Base-by-base conservation (phyloP, 2,888 invertebrate species). In the Acrocyrtus sp. region DNA sequence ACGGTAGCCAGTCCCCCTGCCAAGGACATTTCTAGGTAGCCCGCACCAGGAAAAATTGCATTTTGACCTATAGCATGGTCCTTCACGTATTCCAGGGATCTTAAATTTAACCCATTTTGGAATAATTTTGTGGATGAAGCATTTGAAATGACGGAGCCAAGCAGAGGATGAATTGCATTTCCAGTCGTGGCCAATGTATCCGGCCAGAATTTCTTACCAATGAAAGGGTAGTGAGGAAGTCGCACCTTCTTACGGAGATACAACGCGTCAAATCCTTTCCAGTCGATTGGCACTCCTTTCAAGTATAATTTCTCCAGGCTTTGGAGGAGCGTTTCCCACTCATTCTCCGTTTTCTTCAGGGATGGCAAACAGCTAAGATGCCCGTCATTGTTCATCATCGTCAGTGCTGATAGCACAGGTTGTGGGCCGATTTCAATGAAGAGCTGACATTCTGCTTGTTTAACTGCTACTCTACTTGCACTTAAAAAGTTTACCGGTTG, bases 401-500 rank as follows among this genome's bases (percentile, higher is more conserved):
- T 68, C 12, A 78, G 51, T 0, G 74, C 75, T 1, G 70, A 68
- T 3, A 78, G 51, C 15, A 78, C 72, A 0, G 78, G 78, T 26
- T 75, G 75, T 8, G 78, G 66, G 41, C 78, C 78, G 61, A 78
- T 39, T 62, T 78, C 78, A 4, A 78, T 3, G 39, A 68, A 72
- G 27, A 72, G 10, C 17, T 65, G 60, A 15, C 67, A 70, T 8
- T 61, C 73, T 17, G 39, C 57, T 10, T 48, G 39, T n/a, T n/a
- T n/a, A 17, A 24, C 50, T 17, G 61, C 45, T 8, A 43, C 22
- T 39, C 66, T 60, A 27, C 70, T 65, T 10, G 78, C 78, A 12
- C 48, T 54, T 2, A 63, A 17, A 45, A 78, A 78, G 41, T 68
- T 26, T 10, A 78, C 78, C 41, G 53, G 72, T 47, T 78, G 61